Conservation (phyloP, 2,113 vertebrate genomes). For the Rhadina sibilatrix region DNA sequence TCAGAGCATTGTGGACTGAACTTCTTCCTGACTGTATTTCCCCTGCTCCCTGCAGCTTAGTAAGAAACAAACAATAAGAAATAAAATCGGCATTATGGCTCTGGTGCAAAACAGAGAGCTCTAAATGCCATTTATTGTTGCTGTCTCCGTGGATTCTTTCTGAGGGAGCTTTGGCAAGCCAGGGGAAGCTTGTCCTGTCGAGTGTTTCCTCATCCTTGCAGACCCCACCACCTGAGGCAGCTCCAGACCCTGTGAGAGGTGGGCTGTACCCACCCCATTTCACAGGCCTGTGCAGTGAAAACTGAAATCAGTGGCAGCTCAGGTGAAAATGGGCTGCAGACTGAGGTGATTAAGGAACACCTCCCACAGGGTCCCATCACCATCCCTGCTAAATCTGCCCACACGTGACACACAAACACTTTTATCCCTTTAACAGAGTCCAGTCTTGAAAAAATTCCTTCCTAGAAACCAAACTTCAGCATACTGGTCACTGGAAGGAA, state of each 20-base stretch:
- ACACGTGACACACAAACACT: not conserved
- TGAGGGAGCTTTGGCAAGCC: not conserved
- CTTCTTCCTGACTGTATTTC: not conserved
- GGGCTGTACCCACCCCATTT: not conserved
- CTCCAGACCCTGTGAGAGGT: not conserved
- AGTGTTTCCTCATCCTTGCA: not conserved
- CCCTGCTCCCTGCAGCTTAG: not conserved
- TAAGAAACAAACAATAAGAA: not conserved
- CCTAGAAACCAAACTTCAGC: not conserved
- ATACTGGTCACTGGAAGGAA: not conserved
- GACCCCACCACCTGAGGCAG: not conserved
- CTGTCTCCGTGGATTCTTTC: not conserved
- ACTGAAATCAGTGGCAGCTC: not conserved
- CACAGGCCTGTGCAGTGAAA: not conserved
- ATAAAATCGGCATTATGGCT: not conserved
- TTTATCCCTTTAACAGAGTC: not conserved
- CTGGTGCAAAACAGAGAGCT: not conserved
- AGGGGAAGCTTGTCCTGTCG: not conserved
- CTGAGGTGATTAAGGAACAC: not conserved
- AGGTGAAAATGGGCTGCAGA: not conserved
- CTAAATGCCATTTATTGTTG: not conserved
- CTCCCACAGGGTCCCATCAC: not conserved
- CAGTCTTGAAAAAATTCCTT: not conserved
- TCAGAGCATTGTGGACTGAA: not conserved
- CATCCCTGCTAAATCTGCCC: not conserved